Evolutionary conservation across 2,797 vertebrate species (phyloP), one percentile per base, ranked within the genome.

Genomic region (Pangasius krempfi): DNA sequence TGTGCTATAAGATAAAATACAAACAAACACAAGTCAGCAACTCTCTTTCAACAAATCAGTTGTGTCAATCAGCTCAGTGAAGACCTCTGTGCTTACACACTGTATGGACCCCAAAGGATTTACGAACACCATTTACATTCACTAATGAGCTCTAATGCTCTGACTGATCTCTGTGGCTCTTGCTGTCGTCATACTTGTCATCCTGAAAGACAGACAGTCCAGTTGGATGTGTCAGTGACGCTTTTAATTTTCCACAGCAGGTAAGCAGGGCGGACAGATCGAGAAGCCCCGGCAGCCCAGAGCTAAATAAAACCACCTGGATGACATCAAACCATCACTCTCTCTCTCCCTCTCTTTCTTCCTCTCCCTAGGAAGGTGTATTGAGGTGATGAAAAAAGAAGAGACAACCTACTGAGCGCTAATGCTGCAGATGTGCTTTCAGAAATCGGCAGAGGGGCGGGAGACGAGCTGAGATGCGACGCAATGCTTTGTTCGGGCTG

Each of bases 231-330:
- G 62, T 79, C 72, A 62, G 66, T 64, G 10, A 44, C 6, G 47
- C 50, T 87, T 89, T 64, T 88, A 83, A 86, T 88, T 62, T 89
- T 27, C n/a, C 70, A 52, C 44, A 9, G 25, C 78, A 84, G 84
- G 86, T 86, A 84, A 89, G 81, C 62, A 86, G 70, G 66, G 54
- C 40, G 12, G 18, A 88, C 82, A 88, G 83, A 58, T 72, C 44
- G n/a, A 10, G 40, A 25, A 56, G 81, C 56, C 79, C 87, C 70
- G 58, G 84, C 60, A 66, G 79, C 72, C 80, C 40, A 12, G 30
- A 33, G 54, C 89, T 86, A 89, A 86, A 92, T 89, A 86, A 89
- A 91, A 60, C 52, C 64, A 87, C 85, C 86, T 72, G 60, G 79
- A 37, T 44, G 14, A 52, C 86, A 85, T 85, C 79, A 86, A 80